Evolutionary conservation across 2,888 invertebrate genomes (phyloP).

Genomic region (Hypolimnas misippus): DNA sequence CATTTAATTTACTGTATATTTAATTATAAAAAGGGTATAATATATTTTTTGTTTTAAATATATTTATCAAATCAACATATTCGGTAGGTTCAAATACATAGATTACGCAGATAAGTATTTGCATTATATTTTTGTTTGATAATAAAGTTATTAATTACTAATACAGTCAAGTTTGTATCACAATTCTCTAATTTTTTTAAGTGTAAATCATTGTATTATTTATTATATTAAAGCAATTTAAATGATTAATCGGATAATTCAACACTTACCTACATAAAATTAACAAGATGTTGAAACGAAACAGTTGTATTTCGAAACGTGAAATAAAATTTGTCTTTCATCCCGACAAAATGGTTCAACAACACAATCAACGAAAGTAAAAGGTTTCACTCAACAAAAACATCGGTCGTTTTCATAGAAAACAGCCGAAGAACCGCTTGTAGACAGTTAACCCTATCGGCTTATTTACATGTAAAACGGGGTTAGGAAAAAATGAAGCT

Average conservation of each 20-base stretch:
- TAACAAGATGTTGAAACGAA: slow-evolving; percentile 17
- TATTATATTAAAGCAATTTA: too few species aligned
- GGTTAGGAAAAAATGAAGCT: slow-evolving; percentile 55
- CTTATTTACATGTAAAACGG: slow-evolving; percentile 64
- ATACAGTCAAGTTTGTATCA: too few species aligned
- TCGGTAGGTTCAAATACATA: too few species aligned
- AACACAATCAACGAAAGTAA: slow-evolving; percentile 65
- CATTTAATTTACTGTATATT: too few species aligned
- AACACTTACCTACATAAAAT: background rate
- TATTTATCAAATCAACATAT: too few species aligned
- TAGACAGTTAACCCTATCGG: slow-evolving; percentile 53
- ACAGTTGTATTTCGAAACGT: slow-evolving; percentile 23
- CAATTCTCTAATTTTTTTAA: too few species aligned
- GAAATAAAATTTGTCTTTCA: slow-evolving; percentile 42
- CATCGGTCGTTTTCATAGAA: slow-evolving; percentile 53
- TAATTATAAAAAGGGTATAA: too few species aligned
- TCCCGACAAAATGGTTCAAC: slow-evolving; percentile 56
- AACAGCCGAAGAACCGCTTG: slow-evolving; percentile 50
- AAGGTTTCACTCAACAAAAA: slow-evolving; percentile 49
- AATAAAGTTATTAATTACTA: too few species aligned
- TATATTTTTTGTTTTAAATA: too few species aligned
- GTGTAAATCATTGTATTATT: too few species aligned
- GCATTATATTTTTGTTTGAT: too few species aligned
- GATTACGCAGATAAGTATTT: too few species aligned
- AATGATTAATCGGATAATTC: background rate